A percentile compares a stretch with the other conserved stretches of the same genome.
Conservation (phyloP, 2,888 invertebrate genomes). For the Tipula lateralis region DNA sequence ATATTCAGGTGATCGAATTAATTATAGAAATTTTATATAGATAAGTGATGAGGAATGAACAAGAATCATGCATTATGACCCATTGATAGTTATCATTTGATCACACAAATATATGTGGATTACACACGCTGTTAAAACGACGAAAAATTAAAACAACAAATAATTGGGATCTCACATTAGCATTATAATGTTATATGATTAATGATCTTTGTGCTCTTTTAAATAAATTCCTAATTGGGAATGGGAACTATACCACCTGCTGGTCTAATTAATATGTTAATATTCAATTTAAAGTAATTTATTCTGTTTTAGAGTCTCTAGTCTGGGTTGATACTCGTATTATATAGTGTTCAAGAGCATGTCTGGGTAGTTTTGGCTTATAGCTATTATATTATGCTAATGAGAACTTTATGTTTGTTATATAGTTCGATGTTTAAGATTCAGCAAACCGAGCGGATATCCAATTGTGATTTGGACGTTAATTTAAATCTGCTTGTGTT, state of each 20-base stretch:
- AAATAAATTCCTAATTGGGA: constrained; percentile 5
- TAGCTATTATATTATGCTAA: background rate
- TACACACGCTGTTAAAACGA: background rate
- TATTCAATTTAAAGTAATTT: background rate
- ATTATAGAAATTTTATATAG: background rate
- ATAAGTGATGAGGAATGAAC: background rate
- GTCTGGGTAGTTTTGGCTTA: background rate
- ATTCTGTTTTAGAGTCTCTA: background rate
- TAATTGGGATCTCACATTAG: constrained; percentile 24
- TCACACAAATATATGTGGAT: background rate
- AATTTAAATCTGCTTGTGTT: background rate
- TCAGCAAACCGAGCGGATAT: background rate
- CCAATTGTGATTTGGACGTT: background rate
- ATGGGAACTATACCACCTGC: background rate
- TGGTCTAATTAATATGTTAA: constrained; percentile 24
- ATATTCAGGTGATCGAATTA: constrained; percentile 15
- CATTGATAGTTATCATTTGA: background rate
- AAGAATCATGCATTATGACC: background rate
- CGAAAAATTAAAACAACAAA: background rate
- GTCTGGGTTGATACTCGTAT: background rate
- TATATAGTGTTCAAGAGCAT: background rate
- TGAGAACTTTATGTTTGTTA: background rate
- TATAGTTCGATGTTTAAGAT: background rate
- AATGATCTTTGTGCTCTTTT: background rate
- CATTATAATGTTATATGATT: background rate